A percentile compares a stretch with the other conserved stretches of the same genome.
Conservation (phyloP, 1,140 invertebrate species). For the Lasioglossum albipes region DNA sequence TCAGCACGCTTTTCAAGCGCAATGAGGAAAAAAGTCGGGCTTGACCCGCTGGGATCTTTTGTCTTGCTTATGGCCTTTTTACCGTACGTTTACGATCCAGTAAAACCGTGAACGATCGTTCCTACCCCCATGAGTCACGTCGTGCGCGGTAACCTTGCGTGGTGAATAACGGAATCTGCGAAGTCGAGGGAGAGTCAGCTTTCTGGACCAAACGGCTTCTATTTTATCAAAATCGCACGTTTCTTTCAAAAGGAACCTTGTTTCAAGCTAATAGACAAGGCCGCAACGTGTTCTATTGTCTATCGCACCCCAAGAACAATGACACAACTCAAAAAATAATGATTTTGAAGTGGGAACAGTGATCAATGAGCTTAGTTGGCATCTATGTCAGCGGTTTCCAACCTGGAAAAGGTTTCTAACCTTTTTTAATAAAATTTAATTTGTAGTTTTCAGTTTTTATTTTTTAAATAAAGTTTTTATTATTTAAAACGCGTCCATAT, state of each 20-base stretch:
- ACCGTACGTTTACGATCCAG: slow-evolving; percentile 49
- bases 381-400: no score
- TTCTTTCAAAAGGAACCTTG: background rate
- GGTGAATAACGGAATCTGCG: slow-evolving; percentile 4
- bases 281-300: background rate
- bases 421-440: no score
- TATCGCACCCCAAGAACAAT: background rate
- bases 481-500: no score
- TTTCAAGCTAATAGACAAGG: background rate
- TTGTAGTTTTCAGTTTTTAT: no score
- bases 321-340: no score
- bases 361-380: no score
- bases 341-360: no score
- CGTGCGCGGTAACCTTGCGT: background rate
- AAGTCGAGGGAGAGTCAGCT: background rate
- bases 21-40: slow-evolving; percentile 9
- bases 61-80: slow-evolving; percentile 40
- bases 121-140: slow-evolving; percentile 58
- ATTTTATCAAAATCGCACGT: background rate
- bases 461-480: no score
- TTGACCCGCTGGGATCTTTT: slow-evolving; percentile 47
- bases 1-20: slow-evolving; percentile 28
- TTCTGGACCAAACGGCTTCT: background rate
- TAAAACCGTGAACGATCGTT: slow-evolving; percentile 53
- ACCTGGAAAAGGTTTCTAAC: no score